A percentile compares a stretch with the other conserved stretches of the same genome.
Evolutionary conservation across 2,113 vertebrate species (phyloP).

Genomic region (Pungitius pungitius): DNA sequence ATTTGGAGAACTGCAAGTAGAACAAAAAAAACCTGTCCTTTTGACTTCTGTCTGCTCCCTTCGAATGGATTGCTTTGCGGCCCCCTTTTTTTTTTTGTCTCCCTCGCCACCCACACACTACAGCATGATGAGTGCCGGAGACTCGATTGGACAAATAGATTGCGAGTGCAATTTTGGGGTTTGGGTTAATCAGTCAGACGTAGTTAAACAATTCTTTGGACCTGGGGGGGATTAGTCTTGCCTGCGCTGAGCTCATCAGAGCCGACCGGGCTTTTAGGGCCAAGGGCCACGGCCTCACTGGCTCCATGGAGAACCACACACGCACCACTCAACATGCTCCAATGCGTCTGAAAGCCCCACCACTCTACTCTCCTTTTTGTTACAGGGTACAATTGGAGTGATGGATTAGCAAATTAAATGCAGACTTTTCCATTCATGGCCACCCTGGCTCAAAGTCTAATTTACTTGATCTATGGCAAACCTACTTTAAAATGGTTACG

Average conservation of each 20-base stretch:
- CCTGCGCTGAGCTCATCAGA: conserved; percentile 67
- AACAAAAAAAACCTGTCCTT: conserved; percentile 61
- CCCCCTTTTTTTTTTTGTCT: conserved; percentile 27
- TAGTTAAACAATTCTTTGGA: conserved; percentile 77
- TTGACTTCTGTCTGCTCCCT: conserved; percentile 51
- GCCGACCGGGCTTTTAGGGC: conserved; percentile 63
- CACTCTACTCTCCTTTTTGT: conserved; percentile 72
- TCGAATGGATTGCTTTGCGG: conserved; percentile 53
- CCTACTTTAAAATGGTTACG: conserved; percentile 44
- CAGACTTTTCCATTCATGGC: conserved; percentile 68
- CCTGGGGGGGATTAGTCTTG: conserved; percentile 77
- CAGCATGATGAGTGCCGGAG: conserved; percentile 53
- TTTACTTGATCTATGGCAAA: conserved; percentile 55
- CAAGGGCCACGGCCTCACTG: conserved; percentile 68
- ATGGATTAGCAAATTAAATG: conserved; percentile 79
- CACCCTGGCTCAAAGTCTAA: conserved; percentile 57
- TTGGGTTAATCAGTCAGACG: conserved; percentile 78
- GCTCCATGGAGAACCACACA: conserved; percentile 69
- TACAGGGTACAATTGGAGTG: conserved; percentile 70
- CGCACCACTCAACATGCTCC: conserved; percentile 69
- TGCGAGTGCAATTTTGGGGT: conserved; percentile 70
- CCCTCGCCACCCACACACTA: conserved; percentile 51
- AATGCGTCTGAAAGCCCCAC: conserved; percentile 70
- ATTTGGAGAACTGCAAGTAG: conserved; percentile 57
- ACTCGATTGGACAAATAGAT: conserved; percentile 76